These are phyloP conservation scores for Drosophila aldrichi DNA, from an alignment of 2,888 invertebrate genomes.

Conservation along the genomic window DNA sequence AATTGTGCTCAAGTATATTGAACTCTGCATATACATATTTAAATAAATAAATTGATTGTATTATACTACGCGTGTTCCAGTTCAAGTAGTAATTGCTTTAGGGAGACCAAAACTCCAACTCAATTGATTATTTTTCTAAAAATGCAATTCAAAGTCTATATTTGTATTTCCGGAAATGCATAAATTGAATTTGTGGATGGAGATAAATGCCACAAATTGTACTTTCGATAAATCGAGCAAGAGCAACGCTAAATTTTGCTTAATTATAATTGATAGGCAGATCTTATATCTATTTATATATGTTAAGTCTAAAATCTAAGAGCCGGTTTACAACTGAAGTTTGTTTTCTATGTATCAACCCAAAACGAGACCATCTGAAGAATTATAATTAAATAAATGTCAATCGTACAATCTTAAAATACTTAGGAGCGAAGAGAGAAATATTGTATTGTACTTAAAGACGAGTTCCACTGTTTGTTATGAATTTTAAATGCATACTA, in stretches of 20 bases:
- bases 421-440: background rate
- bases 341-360: slow-evolving; percentile 4
- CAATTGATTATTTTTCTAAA: slow-evolving; percentile 28
- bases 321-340: slow-evolving; percentile 14
- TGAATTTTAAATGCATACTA: slow-evolving; percentile 23
- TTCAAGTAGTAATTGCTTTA: slow-evolving; percentile 23
- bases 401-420: slow-evolving; percentile 4
- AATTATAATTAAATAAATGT: background rate
- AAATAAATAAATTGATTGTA: slow-evolving; percentile 6
- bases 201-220: slow-evolving; percentile 8
- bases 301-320: slow-evolving; percentile 5
- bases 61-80: slow-evolving; percentile 26
- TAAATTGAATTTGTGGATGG: slow-evolving; percentile 1
- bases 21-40: background rate
- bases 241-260: slow-evolving; percentile 26
- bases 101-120: slow-evolving; percentile 11
- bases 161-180: slow-evolving; percentile 45
- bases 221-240: slow-evolving; percentile 21
- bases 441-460: slow-evolving; percentile 11
- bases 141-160: slow-evolving; percentile 21
- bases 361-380: background rate
- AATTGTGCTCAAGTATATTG: slow-evolving; percentile 20
- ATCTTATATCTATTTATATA: slow-evolving; percentile 3
- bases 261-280: slow-evolving; percentile 20
- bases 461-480: slow-evolving; percentile 6